Base-by-base conservation (phyloP, 1,140 invertebrate genomes). In the Berghia stephanieae region DNA sequence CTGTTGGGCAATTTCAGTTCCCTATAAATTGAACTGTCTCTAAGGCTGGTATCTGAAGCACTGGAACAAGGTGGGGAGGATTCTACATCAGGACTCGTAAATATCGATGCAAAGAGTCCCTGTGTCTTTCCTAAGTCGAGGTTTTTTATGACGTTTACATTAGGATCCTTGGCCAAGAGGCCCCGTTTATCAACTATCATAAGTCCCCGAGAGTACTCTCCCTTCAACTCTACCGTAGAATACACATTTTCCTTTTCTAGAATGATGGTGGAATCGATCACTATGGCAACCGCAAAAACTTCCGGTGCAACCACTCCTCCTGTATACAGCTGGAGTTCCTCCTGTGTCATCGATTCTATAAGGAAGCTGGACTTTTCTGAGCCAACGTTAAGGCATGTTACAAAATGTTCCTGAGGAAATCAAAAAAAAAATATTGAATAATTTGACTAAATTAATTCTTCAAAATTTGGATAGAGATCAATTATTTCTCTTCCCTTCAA, bases 161-260 rank as follows among this genome's bases (percentile, higher is more conserved):
- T 86, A 2, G 79, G 27, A 0, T 68, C 52, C 31, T 81, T 78
- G 21, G 73, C 73, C 55, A 83, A 27, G 13, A 16, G 27, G 21
- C 75, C 67, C 44, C 57, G 74, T 82, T 84, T 86, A 66, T 88
- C 86, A 16, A 83, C 82, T 1, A 88, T 80, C 78, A 88, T 83
- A 74, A 84, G 82, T 10, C 86, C 86, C 5, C 84, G 60, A 21
- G 86, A 83, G n/a, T 80, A 52, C n/a, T 60, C 78, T 55, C 86
- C 86, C 42, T 78, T 60, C 8, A 86, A 67, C 46, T 88, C 86
- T 10, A 88, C 84, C 3, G 81, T 83, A 1, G 78, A 80, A 76
- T 78, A 87, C 0, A 83, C 79, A 27, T 81, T 60, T 27, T 82
- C 75, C 16, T 75, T 79, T 4, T 83, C 80, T 24, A 77, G 52